Base-by-base conservation (phyloP, 1,140 invertebrate species). In the Drosophila sp. region DNA sequence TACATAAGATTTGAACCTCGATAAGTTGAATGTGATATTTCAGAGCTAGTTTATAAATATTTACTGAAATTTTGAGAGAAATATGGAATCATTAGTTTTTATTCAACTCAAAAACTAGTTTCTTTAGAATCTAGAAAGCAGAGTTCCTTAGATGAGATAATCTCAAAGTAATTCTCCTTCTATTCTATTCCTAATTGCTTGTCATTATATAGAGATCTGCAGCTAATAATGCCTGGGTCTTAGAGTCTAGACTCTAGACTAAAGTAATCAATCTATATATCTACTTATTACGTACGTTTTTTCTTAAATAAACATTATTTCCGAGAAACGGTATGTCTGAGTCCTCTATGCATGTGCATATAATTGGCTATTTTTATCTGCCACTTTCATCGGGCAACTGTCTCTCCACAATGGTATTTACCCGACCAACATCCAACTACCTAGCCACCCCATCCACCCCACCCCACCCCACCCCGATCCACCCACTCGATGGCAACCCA, bases 361-460 rank as follows among this genome's bases (percentile, higher is more conserved):
- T 50, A 50, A 50, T 50, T 50, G 44, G 44, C 44, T 50, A 50
- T 50, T 50, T 50, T 50, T 50, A 50, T 50, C 44, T 50, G 44
- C 23, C 44, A 50, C 7, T 27, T 47, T 47, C 44, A 47, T 47
- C 44, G 3, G 44, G 1, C 17, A 5, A 11, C 4, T 3, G 7
- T 5, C 10, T 54, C 47, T 54, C 25, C 38, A 8, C 56, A 27
- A 47, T 47, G n/a, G 44, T 1, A 25, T 47, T 47, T 47, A 25
- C 17, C 17, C n/a, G n/a, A 17, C n/a, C 4, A 10, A 11, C 41
- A 44, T 4, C 41, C n/a, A 17, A 17, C 40, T 44, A 17, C 40
- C 40, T 47, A 27, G 40, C 33, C 38, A 33, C 66, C 40, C 40
- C 17, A 44, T 30, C 23, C 66, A 1, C 11, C 60, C 57, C 57